phyloP scores from a whole-genome alignment of 2,113 vertebrate species.

The Sus scrofa region DNA sequence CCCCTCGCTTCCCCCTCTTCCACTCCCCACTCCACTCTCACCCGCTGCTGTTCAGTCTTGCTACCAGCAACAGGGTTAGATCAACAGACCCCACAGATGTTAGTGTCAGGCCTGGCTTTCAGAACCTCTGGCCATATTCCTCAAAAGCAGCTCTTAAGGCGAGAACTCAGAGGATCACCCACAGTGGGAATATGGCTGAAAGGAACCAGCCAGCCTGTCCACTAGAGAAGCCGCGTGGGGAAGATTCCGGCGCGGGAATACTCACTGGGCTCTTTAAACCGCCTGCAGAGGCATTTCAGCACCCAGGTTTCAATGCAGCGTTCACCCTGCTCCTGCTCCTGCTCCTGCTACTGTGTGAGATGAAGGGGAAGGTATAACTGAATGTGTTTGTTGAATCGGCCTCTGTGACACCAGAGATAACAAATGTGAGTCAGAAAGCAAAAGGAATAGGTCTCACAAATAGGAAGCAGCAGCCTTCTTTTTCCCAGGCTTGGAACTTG shows the following conservation, averaged over 20 bases:
- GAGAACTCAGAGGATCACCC: not conserved
- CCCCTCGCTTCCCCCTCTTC: not conserved
- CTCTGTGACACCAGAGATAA: conserved; percentile 69
- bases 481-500: not conserved
- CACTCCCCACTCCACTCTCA: not conserved
- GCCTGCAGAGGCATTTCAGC: not conserved
- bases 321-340: not conserved
- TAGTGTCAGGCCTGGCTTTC: not conserved
- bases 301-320: not conserved
- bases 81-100: not conserved
- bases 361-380: not conserved
- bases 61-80: not conserved
- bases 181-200: not conserved
- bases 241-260: not conserved
- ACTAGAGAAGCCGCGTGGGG: not conserved
- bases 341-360: not conserved
- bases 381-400: conserved; percentile 53
- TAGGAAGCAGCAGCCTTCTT: not conserved
- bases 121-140: not conserved
- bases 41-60: not conserved
- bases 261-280: not conserved
- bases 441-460: conserved; percentile 58
- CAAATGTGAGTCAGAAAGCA: conserved; percentile 57
- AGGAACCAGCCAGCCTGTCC: not conserved
- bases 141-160: not conserved